Conservation (phyloP, 1,140 invertebrate species). For the Diachasma alloeum region DNA sequence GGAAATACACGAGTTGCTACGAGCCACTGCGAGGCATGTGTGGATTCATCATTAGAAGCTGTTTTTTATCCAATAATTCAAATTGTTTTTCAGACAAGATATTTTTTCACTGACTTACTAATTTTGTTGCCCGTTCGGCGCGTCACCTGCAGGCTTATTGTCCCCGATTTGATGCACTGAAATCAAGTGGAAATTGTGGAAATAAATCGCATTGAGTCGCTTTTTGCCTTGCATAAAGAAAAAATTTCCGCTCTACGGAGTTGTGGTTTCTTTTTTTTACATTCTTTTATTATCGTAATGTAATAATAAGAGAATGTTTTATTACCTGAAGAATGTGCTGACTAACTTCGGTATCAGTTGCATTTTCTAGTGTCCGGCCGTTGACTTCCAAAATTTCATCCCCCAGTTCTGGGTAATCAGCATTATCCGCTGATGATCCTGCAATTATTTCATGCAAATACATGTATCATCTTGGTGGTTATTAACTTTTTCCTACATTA, state of each 20-base stretch:
- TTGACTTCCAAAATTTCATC: conserved; percentile 98
- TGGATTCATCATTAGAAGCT: neutral
- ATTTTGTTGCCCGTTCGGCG: conserved; percentile 84
- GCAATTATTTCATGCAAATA: conserved; percentile 11
- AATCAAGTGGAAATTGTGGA: conserved; percentile 52
- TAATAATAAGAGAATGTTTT: conserved; percentile 17
- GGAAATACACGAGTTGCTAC: conserved; percentile 37
- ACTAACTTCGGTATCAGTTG: conserved; percentile 88
- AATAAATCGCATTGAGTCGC: neutral
- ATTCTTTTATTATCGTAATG: neutral
- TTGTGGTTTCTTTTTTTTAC: neutral
- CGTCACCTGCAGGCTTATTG: conserved; percentile 92
- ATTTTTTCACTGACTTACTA: conserved; percentile 73
- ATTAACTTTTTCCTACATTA: no score
- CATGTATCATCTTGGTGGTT: no score
- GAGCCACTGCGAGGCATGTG: neutral
- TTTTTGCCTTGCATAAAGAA: neutral
- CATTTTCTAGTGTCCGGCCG: conserved; percentile 87
- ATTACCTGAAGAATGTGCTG: conserved; percentile 91
- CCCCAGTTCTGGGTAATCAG: conserved; percentile 88
- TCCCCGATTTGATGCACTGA: conserved; percentile 93
- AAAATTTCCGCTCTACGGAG: no score
- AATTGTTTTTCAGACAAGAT: neutral
- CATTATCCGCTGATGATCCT: conserved; percentile 92
- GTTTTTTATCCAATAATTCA: neutral